These are phyloP conservation scores for Chloebia gouldiae DNA, from an alignment of 2,113 vertebrate species.

Conservation along the genomic window DNA sequence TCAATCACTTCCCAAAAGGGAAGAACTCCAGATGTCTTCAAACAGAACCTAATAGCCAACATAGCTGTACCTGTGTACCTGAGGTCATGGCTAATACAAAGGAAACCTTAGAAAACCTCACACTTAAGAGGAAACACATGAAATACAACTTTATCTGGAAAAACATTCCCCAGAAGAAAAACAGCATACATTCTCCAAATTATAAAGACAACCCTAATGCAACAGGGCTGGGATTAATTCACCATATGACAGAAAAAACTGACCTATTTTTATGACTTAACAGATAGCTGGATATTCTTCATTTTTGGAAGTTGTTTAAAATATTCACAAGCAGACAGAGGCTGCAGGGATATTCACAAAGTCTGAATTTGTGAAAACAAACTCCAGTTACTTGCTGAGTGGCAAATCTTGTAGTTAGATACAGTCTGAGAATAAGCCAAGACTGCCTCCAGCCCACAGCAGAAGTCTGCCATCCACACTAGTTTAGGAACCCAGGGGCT, in stretches of 20 bases:
- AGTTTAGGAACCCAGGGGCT: not conserved
- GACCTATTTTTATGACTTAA: not conserved
- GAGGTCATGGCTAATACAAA: not conserved
- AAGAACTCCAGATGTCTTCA: not conserved
- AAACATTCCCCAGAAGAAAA: not conserved
- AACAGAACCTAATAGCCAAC: not conserved
- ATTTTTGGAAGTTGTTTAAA: not conserved
- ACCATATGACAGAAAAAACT: not conserved
- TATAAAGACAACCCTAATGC: not conserved
- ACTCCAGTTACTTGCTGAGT: fast-evolving
- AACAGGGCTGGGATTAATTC: not conserved
- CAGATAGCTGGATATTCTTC: not conserved
- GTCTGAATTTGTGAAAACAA: not conserved
- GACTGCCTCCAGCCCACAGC: not conserved
- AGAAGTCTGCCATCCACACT: not conserved
- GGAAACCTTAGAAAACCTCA: not conserved
- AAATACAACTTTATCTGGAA: not conserved
- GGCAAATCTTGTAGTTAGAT: not conserved
- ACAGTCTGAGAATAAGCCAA: not conserved
- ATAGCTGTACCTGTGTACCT: fast-evolving
- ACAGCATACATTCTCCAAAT: not conserved
- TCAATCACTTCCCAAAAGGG: not conserved
- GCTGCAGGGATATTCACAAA: not conserved
- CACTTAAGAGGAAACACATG: not conserved
- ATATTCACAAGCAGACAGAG: not conserved